Base-by-base conservation (phyloP, 64 coral and sea anemone species). In the Stylophora pistillata region DNA sequence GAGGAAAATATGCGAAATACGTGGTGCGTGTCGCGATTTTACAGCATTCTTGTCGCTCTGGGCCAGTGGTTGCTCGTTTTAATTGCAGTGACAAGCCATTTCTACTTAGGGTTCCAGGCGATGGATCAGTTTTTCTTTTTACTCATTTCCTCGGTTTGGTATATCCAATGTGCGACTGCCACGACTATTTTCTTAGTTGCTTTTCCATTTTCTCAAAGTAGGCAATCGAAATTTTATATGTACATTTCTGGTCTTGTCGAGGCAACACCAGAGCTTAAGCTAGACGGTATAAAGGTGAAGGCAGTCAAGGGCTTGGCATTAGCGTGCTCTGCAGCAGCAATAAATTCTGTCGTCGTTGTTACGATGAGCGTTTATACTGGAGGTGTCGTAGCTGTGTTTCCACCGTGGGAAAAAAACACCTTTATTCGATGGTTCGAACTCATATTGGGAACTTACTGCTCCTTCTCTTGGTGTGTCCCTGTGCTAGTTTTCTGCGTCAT, bases 381-480 rank as follows among this genome's bases (percentile, higher is more conserved):
- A 15, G 78, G 78, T 6, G 18, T 64, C 30, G 33, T 81, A 5
- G 62, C 56, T 59, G 21, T 3, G 17, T 81, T 37, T 16, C 27
- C 30, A 81, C 78, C 58, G 34, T 81, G 78, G 56, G 30, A 63
- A 5, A 68, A 1, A 5, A 28, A 81, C 56, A 31, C 34, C 10
- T 27, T 29, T 62, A 18, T 81, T 6, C 58, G 55, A 21, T 16
- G 31, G 18, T 37, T 81, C 10, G 78, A 81, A 41, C 11, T 62
- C 5, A 0, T 34, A 4, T 63, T 63, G 18, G 56, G 56, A 13
- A 63, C 33, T 11, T 33, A 33, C 16, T 25, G 34, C 33, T 81
- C 78, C 28, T 81, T 81, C 21, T 13, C 78, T 33, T 81, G 78
- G 78, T 62, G 5, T 63, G 18, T 81, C 1, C 78, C 78, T 62